Conservation (phyloP, 2,797 vertebrate species). For the Adelosebastes latens region DNA sequence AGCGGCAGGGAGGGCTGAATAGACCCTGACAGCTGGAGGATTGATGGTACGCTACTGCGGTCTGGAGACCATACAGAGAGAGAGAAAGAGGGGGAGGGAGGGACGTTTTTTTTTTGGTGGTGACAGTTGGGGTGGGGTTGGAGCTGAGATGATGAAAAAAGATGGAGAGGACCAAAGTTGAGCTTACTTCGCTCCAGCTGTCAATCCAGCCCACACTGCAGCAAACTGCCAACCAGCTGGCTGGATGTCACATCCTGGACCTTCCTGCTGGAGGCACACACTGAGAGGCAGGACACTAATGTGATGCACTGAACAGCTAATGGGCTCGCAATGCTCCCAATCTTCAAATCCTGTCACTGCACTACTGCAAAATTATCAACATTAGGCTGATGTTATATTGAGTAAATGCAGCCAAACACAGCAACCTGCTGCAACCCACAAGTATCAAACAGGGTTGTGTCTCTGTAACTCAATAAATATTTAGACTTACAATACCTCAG, state of each 20-base stretch:
- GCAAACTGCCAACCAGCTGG: slow-evolving; percentile 58
- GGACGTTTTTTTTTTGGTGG: not conserved
- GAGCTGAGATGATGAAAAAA: slow-evolving; percentile 47
- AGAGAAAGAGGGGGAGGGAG: not conserved
- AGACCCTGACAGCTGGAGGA: slow-evolving; percentile 65
- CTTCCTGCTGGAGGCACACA: slow-evolving; percentile 28
- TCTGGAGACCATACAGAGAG: slow-evolving; percentile 54
- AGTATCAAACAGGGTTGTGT: slow-evolving; percentile 23
- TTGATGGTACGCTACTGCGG: slow-evolving; percentile 63
- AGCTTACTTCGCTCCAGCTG: slow-evolving; percentile 39
- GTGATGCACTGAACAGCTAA: slow-evolving; percentile 43
- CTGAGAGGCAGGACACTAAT: slow-evolving; percentile 44
- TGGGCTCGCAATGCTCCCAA: slow-evolving; percentile 19
- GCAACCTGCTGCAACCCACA: slow-evolving; percentile 30
- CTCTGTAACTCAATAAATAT: slow-evolving; percentile 48
- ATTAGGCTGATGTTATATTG: slow-evolving; percentile 33
- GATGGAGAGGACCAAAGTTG: slow-evolving; percentile 45
- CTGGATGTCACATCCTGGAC: slow-evolving; percentile 54
- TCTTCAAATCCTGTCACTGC: slow-evolving; percentile 25
- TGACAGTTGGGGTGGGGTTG: slow-evolving; percentile 36
- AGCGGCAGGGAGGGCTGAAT: slow-evolving; percentile 49
- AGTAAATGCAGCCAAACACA: slow-evolving; percentile 22
- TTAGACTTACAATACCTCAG: slow-evolving; percentile 49
- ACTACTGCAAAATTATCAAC: slow-evolving; percentile 29
- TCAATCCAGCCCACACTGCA: slow-evolving; percentile 61